Conservation (phyloP, 2,113 vertebrate species). For the Pipa parva region DNA sequence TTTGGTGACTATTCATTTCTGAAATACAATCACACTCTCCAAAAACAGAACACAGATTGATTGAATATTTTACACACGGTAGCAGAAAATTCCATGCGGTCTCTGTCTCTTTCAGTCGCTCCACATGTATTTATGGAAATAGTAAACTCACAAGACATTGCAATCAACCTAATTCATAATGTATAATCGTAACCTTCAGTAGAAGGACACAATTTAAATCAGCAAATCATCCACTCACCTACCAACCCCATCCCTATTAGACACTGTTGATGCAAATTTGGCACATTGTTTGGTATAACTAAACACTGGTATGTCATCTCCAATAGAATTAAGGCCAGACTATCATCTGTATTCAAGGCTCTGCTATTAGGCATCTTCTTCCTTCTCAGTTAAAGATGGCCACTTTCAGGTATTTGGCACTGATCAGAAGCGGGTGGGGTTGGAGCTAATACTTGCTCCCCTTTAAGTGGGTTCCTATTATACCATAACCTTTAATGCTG, state of each 20-base stretch:
- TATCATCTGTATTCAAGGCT: neutral
- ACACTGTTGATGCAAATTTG: conserved; percentile 4
- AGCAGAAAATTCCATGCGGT: neutral
- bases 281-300: conserved; percentile 4
- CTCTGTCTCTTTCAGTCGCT: neutral
- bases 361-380: neutral
- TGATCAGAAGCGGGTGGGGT: conserved; percentile 4
- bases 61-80: neutral
- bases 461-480: neutral
- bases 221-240: neutral
- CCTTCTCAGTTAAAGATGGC: neutral
- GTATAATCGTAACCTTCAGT: neutral
- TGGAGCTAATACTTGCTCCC: neutral
- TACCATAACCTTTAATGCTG: neutral
- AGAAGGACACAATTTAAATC: neutral
- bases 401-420: conserved; percentile 19
- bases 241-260: neutral
- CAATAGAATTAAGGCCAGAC: neutral
- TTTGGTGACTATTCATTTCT: neutral
- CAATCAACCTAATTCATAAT: neutral
- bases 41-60: neutral
- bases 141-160: neutral
- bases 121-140: neutral
- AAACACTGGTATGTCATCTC: neutral
- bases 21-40: conserved; percentile 7